Base-by-base conservation (phyloP, 2,113 vertebrate genomes). In the Camelus dromedarius region DNA sequence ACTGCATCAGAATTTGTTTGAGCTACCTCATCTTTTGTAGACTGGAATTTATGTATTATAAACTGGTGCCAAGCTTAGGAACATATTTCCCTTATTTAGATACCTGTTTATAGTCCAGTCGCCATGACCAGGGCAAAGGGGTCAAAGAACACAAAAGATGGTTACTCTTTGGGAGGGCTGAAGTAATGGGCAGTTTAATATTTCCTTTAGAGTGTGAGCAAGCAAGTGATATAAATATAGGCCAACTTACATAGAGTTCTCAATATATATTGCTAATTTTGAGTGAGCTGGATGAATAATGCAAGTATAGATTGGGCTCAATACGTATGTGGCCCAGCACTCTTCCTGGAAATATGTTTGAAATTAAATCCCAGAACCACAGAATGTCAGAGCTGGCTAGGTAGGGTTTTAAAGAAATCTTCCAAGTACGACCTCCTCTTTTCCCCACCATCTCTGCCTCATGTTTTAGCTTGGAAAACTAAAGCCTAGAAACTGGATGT, bases 281-380 rank as follows among this genome's bases (percentile, higher is more conserved):
- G 38, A 88, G 24, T 89, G 50, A 83, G 20, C n/a, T 80, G 70
- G 24, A 87, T 66, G 12, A 81, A 22, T 56, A 80, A 92, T 48
- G 32, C 77, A 83, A 30, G 48, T 76, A 58, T 48, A 67, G 13
- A 35, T 58, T 66, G 48, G 28, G n/a, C 52, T 94, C 20, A 66
- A 3, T 38, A 48, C 30, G 5, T 66, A 82, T 58, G 50, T 19
- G 26, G 22, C 54, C 32, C 52, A 79, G 42, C 62, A 4, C 20
- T 77, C 16, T 70, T 19, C 28, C 46, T 48, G 3, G 54, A 93
- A 89, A 54, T 96, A 72, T 15, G 9, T 62, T 56, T 89, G 9
- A 93, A 96, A 79, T 10, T 24, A 90, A 93, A 79, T 64, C 35
- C 46, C 85, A 64, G 69, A 89, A 89, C 14, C 70, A 67, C 22